These are phyloP conservation scores for Streptopelia turtur DNA, from an alignment of 2,797 vertebrate genomes.

Conservation along the genomic window DNA sequence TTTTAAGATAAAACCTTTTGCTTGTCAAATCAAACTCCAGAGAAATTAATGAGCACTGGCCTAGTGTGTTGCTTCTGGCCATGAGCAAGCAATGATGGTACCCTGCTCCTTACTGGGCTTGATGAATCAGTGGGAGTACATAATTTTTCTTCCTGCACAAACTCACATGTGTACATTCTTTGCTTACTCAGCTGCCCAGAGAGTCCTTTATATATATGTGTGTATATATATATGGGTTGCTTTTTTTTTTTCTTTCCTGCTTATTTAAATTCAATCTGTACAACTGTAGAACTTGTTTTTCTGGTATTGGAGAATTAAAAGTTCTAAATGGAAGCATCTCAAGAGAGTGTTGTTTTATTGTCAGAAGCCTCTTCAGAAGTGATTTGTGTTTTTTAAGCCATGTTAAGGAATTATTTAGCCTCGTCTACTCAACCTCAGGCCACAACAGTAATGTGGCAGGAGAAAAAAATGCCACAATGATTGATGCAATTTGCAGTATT, in stretches of 20 bases:
- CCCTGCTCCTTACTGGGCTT: neutral
- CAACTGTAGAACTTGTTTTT: conserved; percentile 58
- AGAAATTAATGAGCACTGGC: neutral
- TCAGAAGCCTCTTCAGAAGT: neutral
- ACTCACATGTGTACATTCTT: neutral
- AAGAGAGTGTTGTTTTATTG: neutral
- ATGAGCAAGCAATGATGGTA: neutral
- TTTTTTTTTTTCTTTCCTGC: accelerated
- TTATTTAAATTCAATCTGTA: neutral
- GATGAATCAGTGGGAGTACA: neutral
- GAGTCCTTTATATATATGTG: neutral
- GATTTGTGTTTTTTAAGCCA: neutral
- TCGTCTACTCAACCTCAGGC: neutral
- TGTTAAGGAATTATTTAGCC: neutral
- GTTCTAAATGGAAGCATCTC: neutral
- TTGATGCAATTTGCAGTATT: neutral
- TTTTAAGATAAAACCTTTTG: neutral
- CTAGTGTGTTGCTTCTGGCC: neutral
- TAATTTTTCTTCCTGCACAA: neutral
- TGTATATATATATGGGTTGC: neutral
- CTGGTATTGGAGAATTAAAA: neutral
- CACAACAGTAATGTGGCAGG: neutral
- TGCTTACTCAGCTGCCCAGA: conserved; percentile 34
- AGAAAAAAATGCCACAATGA: neutral
- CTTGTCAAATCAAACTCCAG: neutral